Conservation (phyloP, 2,888 invertebrate species). For the Dynastes grantii region DNA sequence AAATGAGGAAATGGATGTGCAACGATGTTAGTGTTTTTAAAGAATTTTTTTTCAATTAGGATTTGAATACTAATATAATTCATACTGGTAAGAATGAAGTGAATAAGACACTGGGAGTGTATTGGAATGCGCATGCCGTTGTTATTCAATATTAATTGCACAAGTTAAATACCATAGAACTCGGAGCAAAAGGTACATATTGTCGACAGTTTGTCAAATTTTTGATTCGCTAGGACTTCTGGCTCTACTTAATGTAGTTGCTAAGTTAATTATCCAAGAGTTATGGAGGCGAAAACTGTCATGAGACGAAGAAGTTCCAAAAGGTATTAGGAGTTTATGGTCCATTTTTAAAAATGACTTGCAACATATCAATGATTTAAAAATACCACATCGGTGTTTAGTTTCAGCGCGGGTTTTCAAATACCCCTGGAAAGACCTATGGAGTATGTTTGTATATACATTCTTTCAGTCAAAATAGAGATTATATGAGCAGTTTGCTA, state of each 20-base stretch:
- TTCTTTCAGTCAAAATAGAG: neutral
- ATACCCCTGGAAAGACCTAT: conserved; percentile 57
- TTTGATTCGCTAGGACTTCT: conserved; percentile 50
- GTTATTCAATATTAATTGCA: neutral
- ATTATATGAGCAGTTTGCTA: conserved; percentile 5
- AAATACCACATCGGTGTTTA: conserved; percentile 32
- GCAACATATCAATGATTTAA: conserved; percentile 6
- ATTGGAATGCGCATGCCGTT: conserved; percentile 33
- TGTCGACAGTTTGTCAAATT: conserved; percentile 44
- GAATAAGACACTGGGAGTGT: conserved; percentile 41
- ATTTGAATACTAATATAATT: neutral
- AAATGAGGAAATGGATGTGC: conserved; percentile 58
- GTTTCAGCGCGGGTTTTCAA: conserved; percentile 58
- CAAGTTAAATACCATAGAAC: conserved; percentile 8
- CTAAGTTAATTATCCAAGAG: conserved; percentile 49
- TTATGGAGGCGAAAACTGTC: conserved; percentile 37
- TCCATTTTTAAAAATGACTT: conserved; percentile 9
- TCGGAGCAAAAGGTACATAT: conserved; percentile 47
- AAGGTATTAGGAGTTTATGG: conserved; percentile 40
- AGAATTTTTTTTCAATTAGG: neutral
- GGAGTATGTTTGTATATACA: conserved; percentile 57
- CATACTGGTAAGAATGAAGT: no score
- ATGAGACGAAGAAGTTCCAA: conserved; percentile 47
- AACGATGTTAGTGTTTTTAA: conserved; percentile 46
- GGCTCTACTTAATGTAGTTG: conserved; percentile 34